A percentile compares a stretch with the other conserved stretches of the same genome.
Conservation (phyloP, 2,113 vertebrate genomes). For the Rhinoderma darwinii region DNA sequence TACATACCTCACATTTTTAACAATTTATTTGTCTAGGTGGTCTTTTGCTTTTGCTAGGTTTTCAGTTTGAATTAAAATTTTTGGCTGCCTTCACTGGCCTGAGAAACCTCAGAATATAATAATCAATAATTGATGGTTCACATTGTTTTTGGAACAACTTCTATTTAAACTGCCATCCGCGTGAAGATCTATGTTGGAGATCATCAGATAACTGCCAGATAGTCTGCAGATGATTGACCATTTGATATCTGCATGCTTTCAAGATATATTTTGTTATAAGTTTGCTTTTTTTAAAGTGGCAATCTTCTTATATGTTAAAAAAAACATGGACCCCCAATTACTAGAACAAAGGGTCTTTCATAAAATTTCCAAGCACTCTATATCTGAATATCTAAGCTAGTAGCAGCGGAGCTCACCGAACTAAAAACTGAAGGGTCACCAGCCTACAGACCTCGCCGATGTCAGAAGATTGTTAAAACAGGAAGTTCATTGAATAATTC, state of each 20-base stretch:
- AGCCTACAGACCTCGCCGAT: not conserved
- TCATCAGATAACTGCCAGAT: not conserved
- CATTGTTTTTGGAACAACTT: not conserved
- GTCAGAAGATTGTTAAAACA: not conserved
- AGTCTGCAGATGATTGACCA: slow-evolving; percentile 5
- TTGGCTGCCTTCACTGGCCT: not conserved
- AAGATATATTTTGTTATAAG: not conserved
- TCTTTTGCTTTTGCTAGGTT: not conserved
- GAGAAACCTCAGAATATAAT: not conserved
- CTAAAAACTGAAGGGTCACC: not conserved
- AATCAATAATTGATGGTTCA: slow-evolving; percentile 2
- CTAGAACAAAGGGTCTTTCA: too few species aligned
- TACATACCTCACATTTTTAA: not conserved
- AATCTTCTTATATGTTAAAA: too few species aligned
- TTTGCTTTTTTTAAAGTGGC: not conserved
- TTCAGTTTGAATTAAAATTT: too few species aligned
- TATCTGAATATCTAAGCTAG: too few species aligned
- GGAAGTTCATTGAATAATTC: too few species aligned
- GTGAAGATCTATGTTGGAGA: not conserved
- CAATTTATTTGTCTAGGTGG: not conserved
- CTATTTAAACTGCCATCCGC: not conserved
- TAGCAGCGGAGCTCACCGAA: not conserved
- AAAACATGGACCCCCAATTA: too few species aligned
- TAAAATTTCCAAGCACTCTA: too few species aligned
- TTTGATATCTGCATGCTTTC: not conserved